Conservation (phyloP, 1,140 invertebrate genomes). For the Melitaea cinxia region DNA sequence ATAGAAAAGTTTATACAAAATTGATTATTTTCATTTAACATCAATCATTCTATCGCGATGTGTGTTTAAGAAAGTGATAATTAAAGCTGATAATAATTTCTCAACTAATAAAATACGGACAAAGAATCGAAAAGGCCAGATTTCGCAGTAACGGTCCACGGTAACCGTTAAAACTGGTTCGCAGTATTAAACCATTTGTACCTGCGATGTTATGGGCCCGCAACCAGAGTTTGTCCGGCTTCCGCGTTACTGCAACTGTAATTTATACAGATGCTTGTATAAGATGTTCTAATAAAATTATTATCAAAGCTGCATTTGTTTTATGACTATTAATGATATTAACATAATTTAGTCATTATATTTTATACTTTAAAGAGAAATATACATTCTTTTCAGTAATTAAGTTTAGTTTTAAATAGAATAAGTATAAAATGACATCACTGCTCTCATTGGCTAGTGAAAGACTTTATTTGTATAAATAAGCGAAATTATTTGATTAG, state of each 20-base stretch:
- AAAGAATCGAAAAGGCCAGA: conserved; percentile 34
- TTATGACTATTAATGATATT: too few relatives aligned
- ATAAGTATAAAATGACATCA: not conserved
- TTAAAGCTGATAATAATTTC: not conserved
- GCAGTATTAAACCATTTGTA: conserved; percentile 51
- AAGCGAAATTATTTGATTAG: not conserved
- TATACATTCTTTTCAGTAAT: too few relatives aligned
- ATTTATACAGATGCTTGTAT: not conserved
- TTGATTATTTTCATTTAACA: too few relatives aligned
- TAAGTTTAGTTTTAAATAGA: not conserved
- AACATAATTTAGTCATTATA: too few relatives aligned
- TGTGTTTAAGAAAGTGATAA: too few relatives aligned
- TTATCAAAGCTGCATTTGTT: too few relatives aligned
- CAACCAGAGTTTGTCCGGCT: conserved; percentile 41
- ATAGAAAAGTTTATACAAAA: too few relatives aligned
- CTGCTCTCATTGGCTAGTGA: not conserved
- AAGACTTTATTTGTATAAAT: not conserved
- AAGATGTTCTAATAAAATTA: not conserved
- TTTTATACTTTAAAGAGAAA: too few relatives aligned
- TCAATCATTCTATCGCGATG: too few relatives aligned
- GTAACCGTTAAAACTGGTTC: conserved; percentile 67
- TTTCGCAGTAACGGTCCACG: conserved; percentile 58
- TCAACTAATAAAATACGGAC: not conserved
- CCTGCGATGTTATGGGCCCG: conserved; percentile 44
- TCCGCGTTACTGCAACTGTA: conserved; percentile 38